phyloP scores from a whole-genome alignment of 2,113 vertebrate genomes.

The Gallinago paraguaiae region DNA sequence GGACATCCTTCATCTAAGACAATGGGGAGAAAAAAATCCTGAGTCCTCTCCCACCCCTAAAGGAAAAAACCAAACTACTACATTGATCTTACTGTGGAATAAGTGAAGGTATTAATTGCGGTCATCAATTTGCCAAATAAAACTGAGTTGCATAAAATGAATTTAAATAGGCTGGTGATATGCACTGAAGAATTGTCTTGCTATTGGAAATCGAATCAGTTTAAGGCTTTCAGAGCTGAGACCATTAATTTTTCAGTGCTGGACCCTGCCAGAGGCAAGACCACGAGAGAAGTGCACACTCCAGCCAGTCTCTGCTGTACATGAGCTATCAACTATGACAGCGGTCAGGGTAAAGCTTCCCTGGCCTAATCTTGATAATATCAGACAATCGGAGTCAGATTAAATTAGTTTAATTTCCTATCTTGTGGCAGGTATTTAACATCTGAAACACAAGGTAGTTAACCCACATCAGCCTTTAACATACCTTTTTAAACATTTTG shows the following conservation, averaged over 20 bases:
- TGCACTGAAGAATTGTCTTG: neutral
- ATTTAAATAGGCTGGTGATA: neutral
- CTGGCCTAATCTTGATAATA: neutral
- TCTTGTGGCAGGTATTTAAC: neutral
- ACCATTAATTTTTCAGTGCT: neutral
- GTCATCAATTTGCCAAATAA: neutral
- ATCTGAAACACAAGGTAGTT: neutral
- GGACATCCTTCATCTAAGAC: neutral
- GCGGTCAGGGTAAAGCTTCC: neutral
- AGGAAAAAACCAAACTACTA: neutral
- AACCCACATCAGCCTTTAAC: neutral
- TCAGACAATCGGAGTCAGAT: neutral
- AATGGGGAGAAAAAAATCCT: neutral
- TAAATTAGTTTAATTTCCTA: neutral
- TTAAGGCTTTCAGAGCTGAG: neutral
- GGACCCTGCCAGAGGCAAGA: neutral
- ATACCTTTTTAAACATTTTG: neutral
- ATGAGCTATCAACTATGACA: neutral
- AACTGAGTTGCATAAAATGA: neutral
- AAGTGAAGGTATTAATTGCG: neutral
- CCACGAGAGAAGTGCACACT: fast-evolving
- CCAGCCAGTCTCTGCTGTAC: neutral
- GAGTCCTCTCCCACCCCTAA: no score
- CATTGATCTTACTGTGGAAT: neutral
- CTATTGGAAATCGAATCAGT: neutral